These are phyloP conservation scores for human DNA, from an alignment of 2,113 vertebrate species.

Conservation along the genomic window DNA sequence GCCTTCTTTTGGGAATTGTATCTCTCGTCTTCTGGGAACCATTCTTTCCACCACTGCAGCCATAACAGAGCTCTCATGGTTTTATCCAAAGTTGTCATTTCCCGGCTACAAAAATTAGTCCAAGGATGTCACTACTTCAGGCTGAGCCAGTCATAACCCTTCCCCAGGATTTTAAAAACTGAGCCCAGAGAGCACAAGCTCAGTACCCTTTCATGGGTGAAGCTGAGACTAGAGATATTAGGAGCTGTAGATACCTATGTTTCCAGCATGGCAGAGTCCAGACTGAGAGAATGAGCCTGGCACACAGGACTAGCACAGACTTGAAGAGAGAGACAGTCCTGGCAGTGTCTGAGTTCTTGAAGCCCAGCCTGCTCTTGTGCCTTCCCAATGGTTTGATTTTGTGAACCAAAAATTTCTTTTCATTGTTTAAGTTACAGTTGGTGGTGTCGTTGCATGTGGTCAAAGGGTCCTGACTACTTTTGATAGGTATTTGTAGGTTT, in stretches of 20 bases:
- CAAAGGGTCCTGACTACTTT: neutral
- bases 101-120: neutral
- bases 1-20: neutral
- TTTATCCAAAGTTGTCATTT: neutral
- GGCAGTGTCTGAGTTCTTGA: neutral
- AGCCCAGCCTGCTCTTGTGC: neutral
- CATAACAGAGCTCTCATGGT: neutral
- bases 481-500: neutral
- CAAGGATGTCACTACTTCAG: neutral
- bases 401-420: neutral
- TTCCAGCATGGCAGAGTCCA: neutral
- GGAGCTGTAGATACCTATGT: neutral
- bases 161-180: neutral
- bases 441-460: neutral
- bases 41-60: neutral
- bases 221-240: neutral
- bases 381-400: neutral
- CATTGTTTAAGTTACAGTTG: neutral
- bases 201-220: neutral
- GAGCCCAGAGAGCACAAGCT: neutral
- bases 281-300: neutral
- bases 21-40: neutral
- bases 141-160: neutral
- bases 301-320: neutral
- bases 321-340: neutral